Percentiles rank a stretch among this genome's conserved stretches.
Evolutionary conservation across 2,888 invertebrate genomes (phyloP).

Genomic region (Macrostomum cliftonense): DNA sequence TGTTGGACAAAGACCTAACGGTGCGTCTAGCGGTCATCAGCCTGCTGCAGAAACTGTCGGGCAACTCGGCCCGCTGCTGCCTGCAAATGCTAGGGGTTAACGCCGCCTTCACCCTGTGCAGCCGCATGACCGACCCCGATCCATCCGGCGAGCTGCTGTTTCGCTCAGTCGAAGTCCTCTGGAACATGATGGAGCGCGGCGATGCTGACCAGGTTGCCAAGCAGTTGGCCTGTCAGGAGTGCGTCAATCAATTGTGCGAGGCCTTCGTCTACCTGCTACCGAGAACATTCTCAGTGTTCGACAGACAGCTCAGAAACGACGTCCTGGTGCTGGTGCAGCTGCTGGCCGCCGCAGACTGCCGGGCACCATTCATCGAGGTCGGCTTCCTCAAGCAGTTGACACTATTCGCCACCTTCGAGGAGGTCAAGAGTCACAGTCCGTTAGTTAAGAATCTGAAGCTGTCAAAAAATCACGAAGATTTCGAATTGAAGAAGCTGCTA

Average conservation of each 20-base stretch:
- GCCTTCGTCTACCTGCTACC: constrained; percentile 33
- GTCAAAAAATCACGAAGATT: constrained; percentile 32
- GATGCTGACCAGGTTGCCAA: constrained; percentile 19
- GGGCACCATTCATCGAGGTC: constrained; percentile 34
- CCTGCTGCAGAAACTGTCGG: constrained; percentile 31
- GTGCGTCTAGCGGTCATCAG: constrained; percentile 25
- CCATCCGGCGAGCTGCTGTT: constrained; percentile 29
- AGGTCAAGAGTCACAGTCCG: constrained; percentile 35
- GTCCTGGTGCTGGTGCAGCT: constrained; percentile 29
- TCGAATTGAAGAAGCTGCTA: constrained; percentile 36
- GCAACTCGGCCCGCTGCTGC: constrained; percentile 26
- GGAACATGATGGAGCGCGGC: constrained; percentile 33
- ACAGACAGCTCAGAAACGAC: constrained; percentile 35
- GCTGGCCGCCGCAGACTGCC: constrained; percentile 21
- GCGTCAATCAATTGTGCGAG: constrained; percentile 28
- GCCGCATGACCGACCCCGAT: constrained; percentile 26
- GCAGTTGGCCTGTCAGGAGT: constrained; percentile 18
- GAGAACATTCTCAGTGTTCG: constrained; percentile 33
- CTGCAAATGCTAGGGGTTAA: constrained; percentile 28
- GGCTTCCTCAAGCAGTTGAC: constrained; percentile 35
- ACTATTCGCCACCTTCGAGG: constrained; percentile 34
- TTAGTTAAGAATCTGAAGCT: constrained; percentile 33
- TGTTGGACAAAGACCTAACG: constrained; percentile 27
- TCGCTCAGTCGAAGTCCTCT: constrained; percentile 30
- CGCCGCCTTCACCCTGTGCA: constrained; percentile 24